Conservation (phyloP, 2,113 vertebrate genomes). For the Rhinichthys klamathensis region DNA sequence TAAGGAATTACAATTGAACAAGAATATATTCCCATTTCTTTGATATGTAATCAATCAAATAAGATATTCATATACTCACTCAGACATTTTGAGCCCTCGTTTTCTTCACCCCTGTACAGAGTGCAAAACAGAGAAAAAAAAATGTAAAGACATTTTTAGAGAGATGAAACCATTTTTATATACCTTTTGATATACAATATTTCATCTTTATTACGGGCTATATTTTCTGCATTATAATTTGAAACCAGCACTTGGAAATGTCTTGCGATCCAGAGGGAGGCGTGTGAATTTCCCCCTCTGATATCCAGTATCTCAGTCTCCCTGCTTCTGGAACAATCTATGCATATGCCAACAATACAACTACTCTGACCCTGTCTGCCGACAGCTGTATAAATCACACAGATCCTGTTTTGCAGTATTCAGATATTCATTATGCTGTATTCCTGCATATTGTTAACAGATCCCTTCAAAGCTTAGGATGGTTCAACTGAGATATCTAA, state of each 20-base stretch:
- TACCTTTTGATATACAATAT: background rate
- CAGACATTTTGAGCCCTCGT: constrained; percentile 73
- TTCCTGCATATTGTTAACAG: background rate
- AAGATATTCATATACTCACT: constrained; percentile 67
- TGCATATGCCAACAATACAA: background rate
- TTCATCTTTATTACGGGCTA: background rate
- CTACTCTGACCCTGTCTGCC: no score
- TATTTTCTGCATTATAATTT: background rate
- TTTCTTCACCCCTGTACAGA: constrained; percentile 60
- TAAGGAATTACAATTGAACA: background rate
- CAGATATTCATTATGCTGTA: background rate
- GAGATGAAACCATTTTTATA: background rate
- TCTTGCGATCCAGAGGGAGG: background rate
- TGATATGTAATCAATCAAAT: background rate
- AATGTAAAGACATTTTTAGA: background rate
- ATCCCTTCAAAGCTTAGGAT: background rate
- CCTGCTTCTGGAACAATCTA: constrained; percentile 42
- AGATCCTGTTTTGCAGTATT: background rate
- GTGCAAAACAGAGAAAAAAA: background rate
- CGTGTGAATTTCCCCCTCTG: constrained; percentile 12
- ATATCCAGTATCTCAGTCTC: constrained; percentile 39
- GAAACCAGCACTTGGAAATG: background rate
- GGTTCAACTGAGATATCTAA: background rate
- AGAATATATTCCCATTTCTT: background rate
- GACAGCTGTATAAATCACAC: constrained; percentile 31